Percentiles rank a stretch among this genome's conserved stretches.
Conservation (phyloP, 2,888 invertebrate species). For the Mythimna loreyi region DNA sequence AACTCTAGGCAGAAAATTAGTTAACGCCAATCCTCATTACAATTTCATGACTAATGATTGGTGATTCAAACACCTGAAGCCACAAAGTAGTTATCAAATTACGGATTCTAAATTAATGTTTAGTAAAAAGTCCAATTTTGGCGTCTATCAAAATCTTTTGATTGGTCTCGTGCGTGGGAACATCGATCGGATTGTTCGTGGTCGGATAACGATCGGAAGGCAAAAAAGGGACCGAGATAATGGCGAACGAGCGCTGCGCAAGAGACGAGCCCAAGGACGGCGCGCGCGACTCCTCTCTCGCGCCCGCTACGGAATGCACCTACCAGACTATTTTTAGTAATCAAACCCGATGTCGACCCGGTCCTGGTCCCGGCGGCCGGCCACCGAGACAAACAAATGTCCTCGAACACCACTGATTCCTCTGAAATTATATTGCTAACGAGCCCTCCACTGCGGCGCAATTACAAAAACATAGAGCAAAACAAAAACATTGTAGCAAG, state of each 20-base stretch:
- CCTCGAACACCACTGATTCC: constrained; percentile 73
- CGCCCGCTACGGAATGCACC: constrained; percentile 80
- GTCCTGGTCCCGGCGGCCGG: constrained; percentile 63
- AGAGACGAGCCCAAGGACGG: constrained; percentile 83
- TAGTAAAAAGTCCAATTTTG: constrained; percentile 84
- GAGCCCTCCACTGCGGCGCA: constrained; percentile 63
- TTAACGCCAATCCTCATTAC: constrained; percentile 65
- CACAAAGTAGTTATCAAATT: constrained; percentile 72
- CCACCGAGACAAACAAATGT: constrained; percentile 76
- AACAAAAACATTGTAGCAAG: constrained; percentile 49
- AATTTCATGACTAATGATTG: constrained; percentile 64
- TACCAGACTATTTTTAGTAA: constrained; percentile 87
- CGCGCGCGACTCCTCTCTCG: constrained; percentile 71
- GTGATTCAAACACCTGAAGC: constrained; percentile 67
- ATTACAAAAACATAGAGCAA: constrained; percentile 63
- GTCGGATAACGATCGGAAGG: constrained; percentile 88
- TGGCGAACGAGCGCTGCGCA: constrained; percentile 77
- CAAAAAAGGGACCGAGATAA: constrained; percentile 89
- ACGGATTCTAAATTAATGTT: constrained; percentile 75
- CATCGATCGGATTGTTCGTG: constrained; percentile 84
- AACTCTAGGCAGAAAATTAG: constrained; percentile 63
- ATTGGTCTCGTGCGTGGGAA: constrained; percentile 86
- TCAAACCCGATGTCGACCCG: constrained; percentile 83
- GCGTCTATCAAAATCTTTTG: constrained; percentile 80
- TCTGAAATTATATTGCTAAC: constrained; percentile 71